Evolutionary conservation across 2,113 vertebrate genomes (phyloP).

Genomic region (Phrynocephalus versicolor): DNA sequence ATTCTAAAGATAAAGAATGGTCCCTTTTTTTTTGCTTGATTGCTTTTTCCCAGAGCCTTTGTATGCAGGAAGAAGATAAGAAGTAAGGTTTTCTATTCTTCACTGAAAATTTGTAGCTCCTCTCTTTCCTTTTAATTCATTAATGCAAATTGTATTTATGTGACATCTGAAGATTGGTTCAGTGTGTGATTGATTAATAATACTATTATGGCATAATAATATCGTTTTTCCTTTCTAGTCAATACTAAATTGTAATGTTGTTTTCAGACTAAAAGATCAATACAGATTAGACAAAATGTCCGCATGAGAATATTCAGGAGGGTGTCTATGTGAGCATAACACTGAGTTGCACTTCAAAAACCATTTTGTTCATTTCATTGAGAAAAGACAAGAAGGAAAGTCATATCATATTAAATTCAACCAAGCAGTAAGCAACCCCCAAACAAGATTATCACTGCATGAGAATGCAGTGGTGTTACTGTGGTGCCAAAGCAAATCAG

Average conservation of each 20-base stretch:
- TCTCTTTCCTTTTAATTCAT: background rate
- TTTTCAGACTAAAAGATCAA: constrained; percentile 27
- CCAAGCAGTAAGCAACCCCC: background rate
- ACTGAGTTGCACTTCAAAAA: background rate
- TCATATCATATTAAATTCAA: constrained; percentile 6
- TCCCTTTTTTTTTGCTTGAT: background rate
- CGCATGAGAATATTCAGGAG: constrained; percentile 20
- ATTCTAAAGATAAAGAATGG: constrained; percentile 4
- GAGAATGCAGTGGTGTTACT: too few species aligned
- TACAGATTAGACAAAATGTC: constrained; percentile 43
- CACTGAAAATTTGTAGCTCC: background rate
- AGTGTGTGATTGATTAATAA: constrained; percentile 19
- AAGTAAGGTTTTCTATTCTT: constrained; percentile 27
- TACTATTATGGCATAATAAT: constrained; percentile 34
- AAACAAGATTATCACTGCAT: background rate
- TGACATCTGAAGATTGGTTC: constrained; percentile 20
- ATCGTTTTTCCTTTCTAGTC: constrained; percentile 13
- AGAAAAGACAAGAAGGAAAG: background rate
- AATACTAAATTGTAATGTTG: constrained; percentile 26
- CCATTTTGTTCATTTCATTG: background rate
- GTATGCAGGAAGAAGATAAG: background rate
- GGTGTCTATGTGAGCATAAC: background rate
- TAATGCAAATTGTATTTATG: constrained; percentile 25
- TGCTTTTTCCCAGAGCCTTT: background rate
- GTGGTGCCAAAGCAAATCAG: too few species aligned